Conservation (phyloP, 2,797 vertebrate species). For the Rachycentron canadum region DNA sequence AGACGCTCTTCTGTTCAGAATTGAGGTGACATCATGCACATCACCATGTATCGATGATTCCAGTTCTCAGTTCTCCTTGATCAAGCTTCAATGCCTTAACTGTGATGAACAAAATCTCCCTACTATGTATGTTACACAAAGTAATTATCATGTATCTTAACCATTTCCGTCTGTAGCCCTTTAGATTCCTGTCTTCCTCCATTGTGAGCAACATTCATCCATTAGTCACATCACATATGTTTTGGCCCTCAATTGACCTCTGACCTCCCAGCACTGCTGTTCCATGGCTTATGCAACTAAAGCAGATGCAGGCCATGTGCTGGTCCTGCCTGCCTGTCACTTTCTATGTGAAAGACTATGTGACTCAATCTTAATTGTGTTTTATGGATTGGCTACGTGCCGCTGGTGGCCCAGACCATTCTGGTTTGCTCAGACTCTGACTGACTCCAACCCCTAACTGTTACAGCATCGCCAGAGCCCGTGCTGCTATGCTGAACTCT, state of each 20-base stretch:
- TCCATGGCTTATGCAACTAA: slow-evolving; percentile 42
- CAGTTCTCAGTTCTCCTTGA: too few relatives aligned
- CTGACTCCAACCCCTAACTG: slow-evolving; percentile 7
- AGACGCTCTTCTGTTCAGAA: too few relatives aligned
- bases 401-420: background rate
- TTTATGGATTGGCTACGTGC: background rate
- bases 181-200: background rate
- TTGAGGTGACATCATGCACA: too few relatives aligned
- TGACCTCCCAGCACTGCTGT: slow-evolving; percentile 23
- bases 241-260: slow-evolving; percentile 36
- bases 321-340: slow-evolving; percentile 17
- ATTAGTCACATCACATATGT: slow-evolving; percentile 41
- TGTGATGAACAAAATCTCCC: too few relatives aligned
- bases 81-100: too few relatives aligned
- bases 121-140: background rate
- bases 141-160: background rate
- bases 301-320: slow-evolving; percentile 41
- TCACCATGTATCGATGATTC: too few relatives aligned
- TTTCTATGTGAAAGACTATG: slow-evolving; percentile 36
- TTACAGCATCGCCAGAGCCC: slow-evolving; percentile 89
- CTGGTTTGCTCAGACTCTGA: slow-evolving; percentile 24
- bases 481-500: slow-evolving; percentile 89
- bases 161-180: background rate
- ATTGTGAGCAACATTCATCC: slow-evolving; percentile 15
- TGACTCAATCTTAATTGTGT: slow-evolving; percentile 46